Conservation (phyloP, 2,113 vertebrate species). For the Thermophis baileyi region DNA sequence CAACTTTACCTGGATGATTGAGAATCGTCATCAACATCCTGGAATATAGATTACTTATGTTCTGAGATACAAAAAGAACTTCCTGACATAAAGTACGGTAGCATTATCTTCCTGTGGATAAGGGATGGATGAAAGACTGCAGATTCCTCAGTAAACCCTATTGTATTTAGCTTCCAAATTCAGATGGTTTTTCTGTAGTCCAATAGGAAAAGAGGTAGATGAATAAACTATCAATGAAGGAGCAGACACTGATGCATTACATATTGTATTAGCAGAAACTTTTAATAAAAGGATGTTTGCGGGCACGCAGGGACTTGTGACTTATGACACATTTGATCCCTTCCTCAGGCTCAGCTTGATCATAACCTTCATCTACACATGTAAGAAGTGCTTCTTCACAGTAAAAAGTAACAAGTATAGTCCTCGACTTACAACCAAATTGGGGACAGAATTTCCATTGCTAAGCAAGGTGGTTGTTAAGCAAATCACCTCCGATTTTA, state of each 20-base stretch:
- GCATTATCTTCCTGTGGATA: neutral
- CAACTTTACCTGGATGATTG: neutral
- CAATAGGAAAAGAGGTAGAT: neutral
- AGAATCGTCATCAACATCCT: neutral
- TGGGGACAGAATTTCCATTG: no score
- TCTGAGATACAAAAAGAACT: neutral
- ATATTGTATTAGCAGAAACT: conserved; percentile 2
- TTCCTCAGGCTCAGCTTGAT: no score
- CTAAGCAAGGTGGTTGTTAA: no score
- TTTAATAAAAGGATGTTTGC: neutral
- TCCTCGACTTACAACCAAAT: no score
- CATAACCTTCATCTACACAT: neutral
- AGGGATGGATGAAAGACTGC: neutral
- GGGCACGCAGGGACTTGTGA: no score
- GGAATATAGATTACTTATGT: neutral
- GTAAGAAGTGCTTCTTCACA: neutral
- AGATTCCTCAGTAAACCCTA: neutral
- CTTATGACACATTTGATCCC: no score
- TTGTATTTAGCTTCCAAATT: neutral
- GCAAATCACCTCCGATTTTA: no score
- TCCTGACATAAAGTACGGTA: neutral
- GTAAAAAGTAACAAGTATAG: neutral
- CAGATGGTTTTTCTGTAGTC: neutral
- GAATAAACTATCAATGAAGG: neutral
- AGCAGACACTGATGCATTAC: conserved; percentile 16